Evolutionary conservation across 2,888 invertebrate genomes (phyloP).

Genomic region (Drosophila maculinotata): DNA sequence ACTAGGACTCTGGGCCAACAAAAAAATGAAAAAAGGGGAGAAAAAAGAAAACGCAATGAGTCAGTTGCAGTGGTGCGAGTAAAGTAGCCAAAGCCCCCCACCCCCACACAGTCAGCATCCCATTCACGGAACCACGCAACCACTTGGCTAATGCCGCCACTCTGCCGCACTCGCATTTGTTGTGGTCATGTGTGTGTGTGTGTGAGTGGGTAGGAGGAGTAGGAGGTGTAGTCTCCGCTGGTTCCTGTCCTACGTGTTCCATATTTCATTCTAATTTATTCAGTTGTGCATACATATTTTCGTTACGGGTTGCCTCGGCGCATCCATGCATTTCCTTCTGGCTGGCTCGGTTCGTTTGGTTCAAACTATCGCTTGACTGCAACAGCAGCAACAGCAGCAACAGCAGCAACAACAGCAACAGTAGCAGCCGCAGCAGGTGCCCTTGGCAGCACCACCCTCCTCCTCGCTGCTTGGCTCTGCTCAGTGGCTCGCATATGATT

Average conservation of each 20-base stretch:
- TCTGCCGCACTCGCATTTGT: constrained; percentile 48
- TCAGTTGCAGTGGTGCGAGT: constrained; percentile 61
- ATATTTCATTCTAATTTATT: constrained; percentile 80
- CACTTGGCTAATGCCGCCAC: constrained; percentile 48
- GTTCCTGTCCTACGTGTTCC: constrained; percentile 72
- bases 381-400: constrained; percentile 14
- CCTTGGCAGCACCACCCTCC: constrained; percentile 8
- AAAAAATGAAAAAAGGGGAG: no score
- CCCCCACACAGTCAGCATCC: constrained; percentile 3
- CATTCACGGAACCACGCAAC: constrained; percentile 20
- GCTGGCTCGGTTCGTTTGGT: constrained; percentile 78
- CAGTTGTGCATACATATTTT: constrained; percentile 80
- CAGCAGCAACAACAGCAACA: constrained; percentile 26
- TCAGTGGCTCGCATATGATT: constrained; percentile 73
- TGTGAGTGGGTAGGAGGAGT: constrained; percentile 3
- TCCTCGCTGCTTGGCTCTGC: constrained; percentile 26
- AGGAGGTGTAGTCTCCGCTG: constrained; percentile 32
- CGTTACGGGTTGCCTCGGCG: constrained; percentile 78
- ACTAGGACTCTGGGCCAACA: no score
- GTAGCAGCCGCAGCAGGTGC: constrained; percentile 31
- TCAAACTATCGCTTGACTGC: constrained; percentile 76
- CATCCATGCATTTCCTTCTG: constrained; percentile 79
- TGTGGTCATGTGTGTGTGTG: constrained; percentile 56
- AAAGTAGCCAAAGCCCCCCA: constrained; percentile 31
- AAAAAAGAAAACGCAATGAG: constrained; percentile 54